Conservation (phyloP, 2,797 vertebrate genomes). For the Steatocranus sp. region DNA sequence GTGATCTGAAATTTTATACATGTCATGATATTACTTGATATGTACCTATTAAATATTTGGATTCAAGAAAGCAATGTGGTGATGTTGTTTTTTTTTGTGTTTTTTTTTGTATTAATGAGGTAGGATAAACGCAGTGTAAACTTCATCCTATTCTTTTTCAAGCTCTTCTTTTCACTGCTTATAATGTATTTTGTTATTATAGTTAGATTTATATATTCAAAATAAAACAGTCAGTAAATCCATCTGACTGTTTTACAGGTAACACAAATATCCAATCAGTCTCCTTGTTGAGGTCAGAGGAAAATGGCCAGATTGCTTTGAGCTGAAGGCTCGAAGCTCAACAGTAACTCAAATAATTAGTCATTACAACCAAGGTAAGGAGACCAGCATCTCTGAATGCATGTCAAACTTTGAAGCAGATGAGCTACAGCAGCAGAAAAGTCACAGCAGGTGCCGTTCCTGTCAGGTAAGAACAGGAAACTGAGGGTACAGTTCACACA, state of each 20-base stretch:
- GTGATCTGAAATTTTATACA: slow-evolving; percentile 99
- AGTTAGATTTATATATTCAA: background rate
- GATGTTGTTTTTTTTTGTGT: too few relatives aligned
- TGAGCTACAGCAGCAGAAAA: background rate
- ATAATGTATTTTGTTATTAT: background rate
- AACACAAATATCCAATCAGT: background rate
- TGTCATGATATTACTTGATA: slow-evolving; percentile 93
- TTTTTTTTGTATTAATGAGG: background rate
- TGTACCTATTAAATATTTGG: slow-evolving; percentile 99
- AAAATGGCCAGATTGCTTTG: background rate
- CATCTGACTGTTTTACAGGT: background rate
- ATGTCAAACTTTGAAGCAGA: background rate
- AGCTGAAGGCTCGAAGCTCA: background rate
- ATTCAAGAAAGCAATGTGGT: slow-evolving; percentile 82
- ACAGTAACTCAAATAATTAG: background rate
- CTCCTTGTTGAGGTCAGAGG: background rate
- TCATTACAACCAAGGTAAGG: background rate
- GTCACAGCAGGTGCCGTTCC: background rate
- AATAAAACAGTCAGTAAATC: background rate
- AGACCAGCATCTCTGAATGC: background rate
- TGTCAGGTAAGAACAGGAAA: background rate
- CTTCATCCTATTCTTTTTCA: background rate
- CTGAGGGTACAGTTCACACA: background rate
- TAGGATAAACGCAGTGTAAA: background rate
- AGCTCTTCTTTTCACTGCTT: background rate